Base-by-base conservation (phyloP, 2,888 invertebrate species). In the Dendrolimus houi region DNA sequence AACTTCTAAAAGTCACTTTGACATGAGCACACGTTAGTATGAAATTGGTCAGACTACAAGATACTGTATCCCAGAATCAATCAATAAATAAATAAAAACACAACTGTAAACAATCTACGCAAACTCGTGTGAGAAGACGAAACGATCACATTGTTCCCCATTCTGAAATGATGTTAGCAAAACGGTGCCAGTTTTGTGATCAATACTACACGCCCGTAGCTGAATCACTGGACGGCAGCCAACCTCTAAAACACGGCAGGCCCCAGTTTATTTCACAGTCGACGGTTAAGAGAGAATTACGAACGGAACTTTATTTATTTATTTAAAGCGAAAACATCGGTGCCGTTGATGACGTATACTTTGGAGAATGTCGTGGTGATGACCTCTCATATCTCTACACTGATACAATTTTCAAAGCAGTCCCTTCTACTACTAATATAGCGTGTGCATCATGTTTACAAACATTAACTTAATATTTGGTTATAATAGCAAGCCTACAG, bases 161-260 rank as follows among this genome's bases (percentile, higher is more conserved):
- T 56, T 54, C 53, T 40, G 52, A 53, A 56, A 59, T 61, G 62
- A 60, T 56, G 63, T 59, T 57, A 63, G 62, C 57, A 57, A 58
- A 63, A 59, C 64, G 68, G 63, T 75, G 74, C 76, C 75, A 76
- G 74, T 65, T 69, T 69, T 62, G 58, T 63, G 70, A 77, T 79
- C 77, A 73, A 81, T 76, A 77, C 47, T 12, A 47, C 47, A 10
- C 68, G 61, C 65, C 62, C 66, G 70, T 67, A 69, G 62, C 63
- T 60, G 63, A 64, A 64, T 62, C 64, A 72, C 79, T 87, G 87
- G 87, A 85, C 66, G 58, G 53, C 61, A 67, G 87, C 87, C 87
- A 87, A 79, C 67, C 76, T 75, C 76, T 79, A 76, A 82, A 79
- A 79, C 77, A 72, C 68, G 70, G 68, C 70, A 69, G 68, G 68